These are phyloP conservation scores for Tragelaphus buxtoni DNA, from an alignment of 2,113 vertebrate species.

Conservation along the genomic window DNA sequence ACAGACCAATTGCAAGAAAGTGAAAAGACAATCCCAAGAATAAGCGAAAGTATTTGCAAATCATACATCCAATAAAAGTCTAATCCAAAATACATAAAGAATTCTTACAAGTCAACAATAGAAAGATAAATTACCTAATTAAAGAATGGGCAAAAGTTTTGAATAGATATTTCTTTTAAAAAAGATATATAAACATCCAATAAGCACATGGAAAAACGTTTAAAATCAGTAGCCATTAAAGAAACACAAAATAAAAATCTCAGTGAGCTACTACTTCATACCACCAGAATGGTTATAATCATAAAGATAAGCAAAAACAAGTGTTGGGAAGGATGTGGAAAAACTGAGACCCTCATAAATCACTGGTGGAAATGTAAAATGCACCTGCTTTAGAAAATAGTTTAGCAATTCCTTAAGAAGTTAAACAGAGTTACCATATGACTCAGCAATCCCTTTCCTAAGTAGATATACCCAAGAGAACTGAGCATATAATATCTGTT, in stretches of 20 bases:
- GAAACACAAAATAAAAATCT: conserved; percentile 37
- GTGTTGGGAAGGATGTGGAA: background rate
- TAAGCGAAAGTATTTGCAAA: conserved; percentile 2
- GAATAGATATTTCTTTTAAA: background rate
- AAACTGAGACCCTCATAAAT: background rate
- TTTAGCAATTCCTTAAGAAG: background rate
- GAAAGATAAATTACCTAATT: conserved; percentile 1
- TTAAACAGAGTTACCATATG: background rate
- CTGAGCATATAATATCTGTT: background rate
- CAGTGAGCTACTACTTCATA: background rate
- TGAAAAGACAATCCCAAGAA: background rate
- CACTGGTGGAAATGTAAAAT: background rate
- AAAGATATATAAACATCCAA: background rate
- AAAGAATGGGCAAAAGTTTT: background rate
- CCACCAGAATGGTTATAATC: background rate
- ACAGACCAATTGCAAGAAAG: background rate
- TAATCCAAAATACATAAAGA: background rate
- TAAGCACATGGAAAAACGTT: background rate
- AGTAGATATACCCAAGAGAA: background rate
- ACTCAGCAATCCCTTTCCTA: background rate
- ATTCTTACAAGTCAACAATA: background rate
- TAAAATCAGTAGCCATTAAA: background rate
- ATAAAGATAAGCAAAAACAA: background rate
- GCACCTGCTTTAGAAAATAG: background rate
- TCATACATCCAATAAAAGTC: background rate